phyloP scores from a whole-genome alignment of 2,113 vertebrate species.

The Gopherus flavomarginatus region DNA sequence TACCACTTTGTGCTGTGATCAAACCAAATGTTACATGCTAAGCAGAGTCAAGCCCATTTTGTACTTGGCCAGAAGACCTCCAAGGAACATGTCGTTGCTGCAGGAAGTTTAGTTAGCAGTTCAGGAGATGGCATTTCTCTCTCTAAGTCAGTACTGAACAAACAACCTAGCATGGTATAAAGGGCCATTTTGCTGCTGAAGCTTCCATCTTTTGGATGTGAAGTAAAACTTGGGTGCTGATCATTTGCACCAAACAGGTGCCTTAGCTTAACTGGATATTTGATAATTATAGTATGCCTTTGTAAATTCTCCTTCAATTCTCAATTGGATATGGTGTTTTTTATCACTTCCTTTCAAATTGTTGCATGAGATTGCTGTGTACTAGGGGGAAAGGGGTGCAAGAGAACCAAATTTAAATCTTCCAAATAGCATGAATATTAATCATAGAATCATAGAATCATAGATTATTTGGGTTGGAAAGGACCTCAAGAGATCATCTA shows the following conservation, averaged over 20 bases:
- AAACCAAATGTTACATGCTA: conserved; percentile 55
- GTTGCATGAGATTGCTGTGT: neutral
- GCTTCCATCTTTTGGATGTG: neutral
- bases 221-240: conserved; percentile 16
- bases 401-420: neutral
- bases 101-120: neutral
- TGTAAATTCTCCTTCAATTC: neutral
- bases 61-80: conserved; percentile 19
- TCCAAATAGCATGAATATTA: neutral
- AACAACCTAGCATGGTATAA: neutral
- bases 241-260: neutral
- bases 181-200: neutral
- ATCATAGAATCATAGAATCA: neutral
- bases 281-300: neutral
- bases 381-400: neutral
- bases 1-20: conserved; percentile 44
- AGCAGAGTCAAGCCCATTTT: neutral
- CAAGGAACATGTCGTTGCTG: neutral
- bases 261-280: neutral
- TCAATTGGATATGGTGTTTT: neutral
- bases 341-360: neutral
- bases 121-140: neutral
- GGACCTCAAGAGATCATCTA: too few relatives aligned
- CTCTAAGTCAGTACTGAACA: neutral
- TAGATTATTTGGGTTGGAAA: too few relatives aligned